These are phyloP conservation scores for Corythaeola cristata DNA, from an alignment of 2,113 vertebrate species.

Conservation along the genomic window DNA sequence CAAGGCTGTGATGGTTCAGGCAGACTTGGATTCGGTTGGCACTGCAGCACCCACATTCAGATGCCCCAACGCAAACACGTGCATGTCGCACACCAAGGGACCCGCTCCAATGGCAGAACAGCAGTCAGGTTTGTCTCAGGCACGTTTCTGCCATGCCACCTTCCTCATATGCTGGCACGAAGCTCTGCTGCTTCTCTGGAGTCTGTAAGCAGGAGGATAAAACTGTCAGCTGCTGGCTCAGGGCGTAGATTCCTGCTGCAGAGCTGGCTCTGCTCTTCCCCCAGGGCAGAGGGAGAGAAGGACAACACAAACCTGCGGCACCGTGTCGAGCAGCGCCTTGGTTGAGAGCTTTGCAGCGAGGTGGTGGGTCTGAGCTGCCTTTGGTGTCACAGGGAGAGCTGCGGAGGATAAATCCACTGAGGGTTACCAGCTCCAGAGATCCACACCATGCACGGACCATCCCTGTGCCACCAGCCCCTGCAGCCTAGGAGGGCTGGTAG, in stretches of 20 bases:
- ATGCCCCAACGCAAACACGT: accelerated
- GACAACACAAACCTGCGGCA: background rate
- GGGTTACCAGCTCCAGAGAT: background rate
- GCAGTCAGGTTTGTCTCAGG: background rate
- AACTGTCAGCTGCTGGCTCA: background rate
- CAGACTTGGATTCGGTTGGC: background rate
- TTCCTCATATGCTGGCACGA: accelerated
- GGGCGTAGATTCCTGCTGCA: background rate
- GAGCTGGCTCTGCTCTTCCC: background rate
- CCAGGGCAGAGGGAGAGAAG: background rate
- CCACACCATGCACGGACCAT: background rate
- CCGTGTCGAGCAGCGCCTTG: accelerated
- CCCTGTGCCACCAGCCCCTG: background rate
- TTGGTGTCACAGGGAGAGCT: background rate
- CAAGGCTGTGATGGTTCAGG: accelerated
- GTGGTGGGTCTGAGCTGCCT: background rate
- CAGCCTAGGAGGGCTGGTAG: background rate
- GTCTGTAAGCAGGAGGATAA: background rate
- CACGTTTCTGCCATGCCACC: background rate
- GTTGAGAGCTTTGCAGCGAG: background rate
- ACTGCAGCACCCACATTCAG: accelerated
- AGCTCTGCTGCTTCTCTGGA: background rate
- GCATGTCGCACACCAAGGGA: accelerated
- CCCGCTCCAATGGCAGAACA: background rate
- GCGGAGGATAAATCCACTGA: background rate